Conservation (phyloP, 2,888 invertebrate genomes). For the Sialis lutaria region DNA sequence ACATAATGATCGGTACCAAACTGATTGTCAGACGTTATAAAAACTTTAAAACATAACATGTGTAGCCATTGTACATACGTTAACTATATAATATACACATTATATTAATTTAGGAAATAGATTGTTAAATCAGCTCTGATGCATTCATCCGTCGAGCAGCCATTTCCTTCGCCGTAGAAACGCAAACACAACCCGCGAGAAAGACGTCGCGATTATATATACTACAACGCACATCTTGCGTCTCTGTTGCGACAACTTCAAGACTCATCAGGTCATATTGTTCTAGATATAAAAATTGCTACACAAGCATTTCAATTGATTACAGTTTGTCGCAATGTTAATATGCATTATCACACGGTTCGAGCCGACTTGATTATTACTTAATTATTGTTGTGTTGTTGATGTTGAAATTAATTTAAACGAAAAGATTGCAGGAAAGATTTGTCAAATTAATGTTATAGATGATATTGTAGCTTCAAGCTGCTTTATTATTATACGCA, state of each 20-base stretch:
- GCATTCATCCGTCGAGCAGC: neutral
- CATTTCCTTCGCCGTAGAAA: conserved; percentile 1
- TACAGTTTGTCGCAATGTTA: neutral
- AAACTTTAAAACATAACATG: too few relatives aligned
- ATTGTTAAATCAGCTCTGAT: conserved; percentile 27
- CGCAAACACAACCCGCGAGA: too few relatives aligned
- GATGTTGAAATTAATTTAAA: too few relatives aligned
- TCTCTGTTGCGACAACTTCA: neutral
- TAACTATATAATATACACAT: conserved; percentile 3
- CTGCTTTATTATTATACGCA: too few relatives aligned
- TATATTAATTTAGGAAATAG: conserved; percentile 28
- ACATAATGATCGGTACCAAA: neutral
- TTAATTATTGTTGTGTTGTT: too few relatives aligned
- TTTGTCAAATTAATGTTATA: too few relatives aligned
- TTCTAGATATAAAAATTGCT: conserved; percentile 28
- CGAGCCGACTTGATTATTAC: too few relatives aligned
- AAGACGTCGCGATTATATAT: too few relatives aligned
- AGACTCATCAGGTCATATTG: conserved; percentile 24
- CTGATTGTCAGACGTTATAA: neutral
- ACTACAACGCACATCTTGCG: neutral
- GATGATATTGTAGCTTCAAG: too few relatives aligned
- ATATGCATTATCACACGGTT: too few relatives aligned
- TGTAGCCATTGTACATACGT: too few relatives aligned
- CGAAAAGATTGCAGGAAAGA: too few relatives aligned
- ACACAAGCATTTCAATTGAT: conserved; percentile 8